A percentile compares a stretch with the other conserved stretches of the same genome.
Evolutionary conservation across 2,113 vertebrate genomes (phyloP).

Genomic region (Merops nubicus): DNA sequence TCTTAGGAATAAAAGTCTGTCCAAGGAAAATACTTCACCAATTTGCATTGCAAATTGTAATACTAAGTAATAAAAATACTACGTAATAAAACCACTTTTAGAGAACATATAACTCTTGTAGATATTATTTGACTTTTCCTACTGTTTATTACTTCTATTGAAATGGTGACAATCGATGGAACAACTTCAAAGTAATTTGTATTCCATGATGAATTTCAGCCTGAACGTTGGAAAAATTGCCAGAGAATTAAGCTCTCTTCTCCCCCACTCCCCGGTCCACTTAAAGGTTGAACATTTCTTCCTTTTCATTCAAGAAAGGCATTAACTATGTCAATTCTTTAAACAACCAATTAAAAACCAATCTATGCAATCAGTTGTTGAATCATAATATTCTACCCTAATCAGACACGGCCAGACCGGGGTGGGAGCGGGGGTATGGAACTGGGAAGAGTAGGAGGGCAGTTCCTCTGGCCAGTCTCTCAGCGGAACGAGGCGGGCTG

Average conservation of each 20-base stretch:
- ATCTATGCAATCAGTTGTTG: no score
- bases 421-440: fast-evolving
- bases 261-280: neutral
- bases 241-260: neutral
- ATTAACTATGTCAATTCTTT: no score
- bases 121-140: neutral
- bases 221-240: neutral
- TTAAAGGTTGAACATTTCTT: no score
- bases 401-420: no score
- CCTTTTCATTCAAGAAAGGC: neutral
- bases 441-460: fast-evolving
- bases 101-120: neutral
- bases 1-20: neutral
- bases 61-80: no score
- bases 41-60: no score
- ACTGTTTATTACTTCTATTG: neutral
- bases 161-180: neutral
- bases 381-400: fast-evolving
- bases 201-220: neutral
- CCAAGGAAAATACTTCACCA: neutral
- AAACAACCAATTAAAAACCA: no score
- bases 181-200: neutral
- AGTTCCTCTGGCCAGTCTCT: no score
- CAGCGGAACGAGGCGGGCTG: fast-evolving
- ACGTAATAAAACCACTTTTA: neutral